Percentiles rank a stretch among this genome's conserved stretches.
Evolutionary conservation across 2,888 invertebrate species (phyloP).

Genomic region (Xestia xanthographa): DNA sequence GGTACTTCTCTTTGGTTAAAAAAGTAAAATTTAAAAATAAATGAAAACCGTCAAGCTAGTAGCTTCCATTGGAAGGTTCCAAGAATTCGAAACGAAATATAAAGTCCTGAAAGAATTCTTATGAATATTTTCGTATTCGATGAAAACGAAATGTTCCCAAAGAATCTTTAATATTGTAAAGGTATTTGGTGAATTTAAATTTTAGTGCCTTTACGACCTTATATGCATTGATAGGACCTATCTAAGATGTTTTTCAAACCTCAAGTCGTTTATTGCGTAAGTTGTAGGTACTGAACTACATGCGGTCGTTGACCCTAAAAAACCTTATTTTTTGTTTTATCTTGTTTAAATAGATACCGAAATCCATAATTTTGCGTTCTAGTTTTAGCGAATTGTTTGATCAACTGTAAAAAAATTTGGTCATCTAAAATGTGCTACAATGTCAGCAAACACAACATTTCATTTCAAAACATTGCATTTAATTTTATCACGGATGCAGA

Average conservation of each 20-base stretch:
- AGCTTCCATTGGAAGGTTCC: constrained; percentile 21
- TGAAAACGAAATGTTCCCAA: constrained; percentile 51
- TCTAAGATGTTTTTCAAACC: not conserved
- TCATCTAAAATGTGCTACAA: no score
- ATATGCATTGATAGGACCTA: not conserved
- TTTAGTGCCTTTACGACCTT: constrained; percentile 6
- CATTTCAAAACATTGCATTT: no score
- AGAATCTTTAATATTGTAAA: constrained; percentile 50
- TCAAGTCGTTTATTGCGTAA: not conserved
- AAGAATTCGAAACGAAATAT: constrained; percentile 49
- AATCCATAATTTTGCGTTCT: not conserved
- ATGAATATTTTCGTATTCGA: constrained; percentile 50
- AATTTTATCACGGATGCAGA: not conserved
- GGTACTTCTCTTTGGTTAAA: not conserved
- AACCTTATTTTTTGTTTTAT: not conserved
- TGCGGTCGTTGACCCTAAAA: not conserved
- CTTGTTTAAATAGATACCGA: not conserved
- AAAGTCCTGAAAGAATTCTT: constrained; percentile 45
- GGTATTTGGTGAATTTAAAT: constrained; percentile 45
- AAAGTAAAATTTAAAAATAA: not conserved
- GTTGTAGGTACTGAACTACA: not conserved
- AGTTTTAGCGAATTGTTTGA: no score
- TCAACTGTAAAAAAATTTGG: no score
- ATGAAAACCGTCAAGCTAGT: constrained; percentile 3
- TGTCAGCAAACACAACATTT: no score